phyloP scores from a whole-genome alignment of 1,140 invertebrate genomes.

The Ptiloglossa arizonensis region DNA sequence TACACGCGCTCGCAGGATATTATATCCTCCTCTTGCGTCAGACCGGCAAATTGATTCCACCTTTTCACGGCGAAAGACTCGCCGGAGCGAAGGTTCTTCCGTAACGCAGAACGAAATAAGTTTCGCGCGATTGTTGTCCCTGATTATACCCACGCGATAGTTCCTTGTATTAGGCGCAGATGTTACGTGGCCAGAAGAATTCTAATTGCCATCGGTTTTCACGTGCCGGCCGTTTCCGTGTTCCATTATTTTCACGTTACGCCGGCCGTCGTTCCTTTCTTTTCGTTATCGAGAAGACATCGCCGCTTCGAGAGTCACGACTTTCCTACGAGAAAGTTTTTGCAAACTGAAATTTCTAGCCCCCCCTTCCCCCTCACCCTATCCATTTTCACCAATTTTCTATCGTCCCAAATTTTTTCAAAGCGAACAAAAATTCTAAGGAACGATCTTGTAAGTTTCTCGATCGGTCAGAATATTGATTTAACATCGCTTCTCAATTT shows the following conservation, averaged over 20 bases:
- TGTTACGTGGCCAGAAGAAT: constrained; percentile 40
- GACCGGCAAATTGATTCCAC: constrained; percentile 51
- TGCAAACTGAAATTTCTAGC: too few relatives aligned
- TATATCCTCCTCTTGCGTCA: constrained; percentile 46
- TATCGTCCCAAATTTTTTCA: too few relatives aligned
- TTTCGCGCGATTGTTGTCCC: constrained; percentile 40
- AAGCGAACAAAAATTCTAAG: too few relatives aligned
- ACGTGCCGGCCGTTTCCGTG: constrained; percentile 24
- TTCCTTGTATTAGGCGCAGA: constrained; percentile 38
- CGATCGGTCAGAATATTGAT: too few relatives aligned
- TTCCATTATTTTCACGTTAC: constrained; percentile 30
- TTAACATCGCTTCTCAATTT: too few relatives aligned
- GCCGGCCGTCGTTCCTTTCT: background rate
- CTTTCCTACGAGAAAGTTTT: background rate
- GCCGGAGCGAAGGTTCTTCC: constrained; percentile 41
- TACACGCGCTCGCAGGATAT: constrained; percentile 24
- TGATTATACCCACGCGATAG: constrained; percentile 43
- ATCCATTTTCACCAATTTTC: too few relatives aligned
- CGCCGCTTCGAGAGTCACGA: background rate
- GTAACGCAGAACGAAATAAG: constrained; percentile 38
- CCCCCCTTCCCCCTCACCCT: too few relatives aligned
- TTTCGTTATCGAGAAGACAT: background rate
- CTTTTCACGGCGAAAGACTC: constrained; percentile 39
- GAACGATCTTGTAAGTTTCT: too few relatives aligned
- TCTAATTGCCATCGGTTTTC: constrained; percentile 45